Evolutionary conservation across 2,888 invertebrate genomes (phyloP).

Genomic region (Andrena haemorrhoa): DNA sequence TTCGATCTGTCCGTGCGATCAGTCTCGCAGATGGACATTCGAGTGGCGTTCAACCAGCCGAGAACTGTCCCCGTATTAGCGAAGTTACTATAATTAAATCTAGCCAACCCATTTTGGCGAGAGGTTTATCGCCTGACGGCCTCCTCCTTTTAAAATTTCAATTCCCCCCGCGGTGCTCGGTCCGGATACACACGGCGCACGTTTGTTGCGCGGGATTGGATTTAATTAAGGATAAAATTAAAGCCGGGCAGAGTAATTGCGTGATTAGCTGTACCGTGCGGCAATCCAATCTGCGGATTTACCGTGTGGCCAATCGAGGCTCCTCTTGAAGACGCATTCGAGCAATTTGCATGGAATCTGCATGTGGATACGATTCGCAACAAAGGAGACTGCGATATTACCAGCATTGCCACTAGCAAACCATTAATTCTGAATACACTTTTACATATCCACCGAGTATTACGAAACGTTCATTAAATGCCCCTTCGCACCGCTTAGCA

Average conservation of each 20-base stretch:
- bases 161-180: slow-evolving; percentile 28
- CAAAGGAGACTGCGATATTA: slow-evolving; percentile 55
- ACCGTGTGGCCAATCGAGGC: slow-evolving; percentile 79
- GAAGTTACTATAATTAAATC: slow-evolving; percentile 64
- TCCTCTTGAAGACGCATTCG: slow-evolving; percentile 78
- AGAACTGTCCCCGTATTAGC: slow-evolving; percentile 30
- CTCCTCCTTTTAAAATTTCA: slow-evolving; percentile 60
- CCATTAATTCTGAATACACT: slow-evolving; percentile 4
- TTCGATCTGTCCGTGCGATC: background rate
- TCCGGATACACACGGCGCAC: slow-evolving; percentile 44
- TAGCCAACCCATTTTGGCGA: slow-evolving; percentile 54
- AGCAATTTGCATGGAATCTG: slow-evolving; percentile 82
- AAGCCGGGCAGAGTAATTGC: slow-evolving; percentile 78
- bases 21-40: background rate
- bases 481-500: background rate
- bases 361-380: slow-evolving; percentile 71
- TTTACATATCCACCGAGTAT: background rate
- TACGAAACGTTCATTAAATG: background rate
- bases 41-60: slow-evolving; percentile 21
- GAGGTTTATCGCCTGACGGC: slow-evolving; percentile 43
- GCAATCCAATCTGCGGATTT: slow-evolving; percentile 81
- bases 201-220: slow-evolving; percentile 79
- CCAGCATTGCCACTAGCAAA: background rate
- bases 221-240: slow-evolving; percentile 83
- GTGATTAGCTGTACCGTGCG: slow-evolving; percentile 78